Base-by-base conservation (phyloP, 2,888 invertebrate species). In the Drosophila picticornis region DNA sequence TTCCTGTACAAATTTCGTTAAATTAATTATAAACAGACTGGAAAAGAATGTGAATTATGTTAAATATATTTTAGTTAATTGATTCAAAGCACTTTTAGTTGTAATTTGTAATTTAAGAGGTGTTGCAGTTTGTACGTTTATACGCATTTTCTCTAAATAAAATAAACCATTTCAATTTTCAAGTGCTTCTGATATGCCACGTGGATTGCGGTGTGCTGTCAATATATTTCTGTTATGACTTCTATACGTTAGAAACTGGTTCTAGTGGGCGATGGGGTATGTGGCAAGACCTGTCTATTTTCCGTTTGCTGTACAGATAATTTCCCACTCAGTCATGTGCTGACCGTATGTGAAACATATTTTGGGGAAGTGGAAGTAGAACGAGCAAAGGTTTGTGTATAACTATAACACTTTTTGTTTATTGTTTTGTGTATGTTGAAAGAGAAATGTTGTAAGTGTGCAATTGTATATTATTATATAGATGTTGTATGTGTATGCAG, bases 331-430 rank as follows among this genome's bases (percentile, higher is more conserved):
- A 98, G 99, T 88, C 99, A 99, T 94, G 98, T 99, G 94, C 99
- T 99, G 92, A 99, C 99, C 92, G 99, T 99, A 89, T 99, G 99
- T 94, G 99, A 99, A 94, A 99, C 99, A 94, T 99, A 99, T 96
- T 99, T 99, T 93, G 99, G 99, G 91, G 99, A 99, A 94, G 98
- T 99, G 92, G 98, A 98, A 94, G 98, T 99, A 79, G 99, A 99
- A 93, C 96, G 97, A 90, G 98, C 98, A 94, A 98, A 97, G 92
- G 93, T 93, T 91, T 83, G 88, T 36, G 13, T 6, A 3, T 22
- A 13, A 22, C 2, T 22, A 43, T 43, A n/a, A 0, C 10, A 13
- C 11, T 51, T 31, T 60, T 40, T 22, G 22, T 43, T 43, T 22
- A 22, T 22, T 3, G 58, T 40, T 40, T 43, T 25, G 6, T 34